Base-by-base conservation (phyloP, 2,113 vertebrate genomes). In the Apodemus speciosus region DNA sequence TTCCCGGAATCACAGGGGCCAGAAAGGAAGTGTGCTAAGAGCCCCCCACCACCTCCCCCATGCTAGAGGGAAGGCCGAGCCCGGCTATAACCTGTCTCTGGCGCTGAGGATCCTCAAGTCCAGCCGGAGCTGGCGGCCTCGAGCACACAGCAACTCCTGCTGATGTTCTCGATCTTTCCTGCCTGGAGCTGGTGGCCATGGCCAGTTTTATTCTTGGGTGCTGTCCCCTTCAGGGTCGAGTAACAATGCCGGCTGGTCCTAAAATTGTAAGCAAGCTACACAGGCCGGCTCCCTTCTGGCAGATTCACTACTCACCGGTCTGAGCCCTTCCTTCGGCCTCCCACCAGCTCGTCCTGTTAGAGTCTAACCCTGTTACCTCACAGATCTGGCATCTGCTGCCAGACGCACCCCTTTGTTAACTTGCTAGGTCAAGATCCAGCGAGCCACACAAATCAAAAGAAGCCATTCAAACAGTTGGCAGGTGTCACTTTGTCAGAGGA, bases 91-190 rank as follows among this genome's bases (percentile, higher is more conserved):
- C 85, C 77, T 73, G 83, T 76, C 92, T 40, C 76, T 6, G 75
- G 73, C 81, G 83, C 75, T 1, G 1, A 88, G 53, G n/a, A 51
- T 56, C 51, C 75, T 9, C 18, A 23, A 88, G 77, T 23, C 51
- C 0, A 0, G 53, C 38, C 2, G 3, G 43, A 25, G 51, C 87
- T 40, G 66, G 89, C 66, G 60, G 81, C 53, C 40, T 20, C 58
- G 6, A 13, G 35, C 89, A 83, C 1, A 7, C 69, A 4, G 81
- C 79, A 58, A 73, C 84, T 76, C 64, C 80, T n/a, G 25, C 64
- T 0, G 4, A 64, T 0, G 0, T 58, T 1, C 21, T 0, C 20
- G 8, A 4, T 35, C 77, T 66, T 32, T 71, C 43, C 49, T 32
- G 25, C 76, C 71, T 0, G 6, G 20, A 49, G 38, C n/a, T 66